Base-by-base conservation (phyloP, 2,888 invertebrate species). In the Drosophila mettleri region DNA sequence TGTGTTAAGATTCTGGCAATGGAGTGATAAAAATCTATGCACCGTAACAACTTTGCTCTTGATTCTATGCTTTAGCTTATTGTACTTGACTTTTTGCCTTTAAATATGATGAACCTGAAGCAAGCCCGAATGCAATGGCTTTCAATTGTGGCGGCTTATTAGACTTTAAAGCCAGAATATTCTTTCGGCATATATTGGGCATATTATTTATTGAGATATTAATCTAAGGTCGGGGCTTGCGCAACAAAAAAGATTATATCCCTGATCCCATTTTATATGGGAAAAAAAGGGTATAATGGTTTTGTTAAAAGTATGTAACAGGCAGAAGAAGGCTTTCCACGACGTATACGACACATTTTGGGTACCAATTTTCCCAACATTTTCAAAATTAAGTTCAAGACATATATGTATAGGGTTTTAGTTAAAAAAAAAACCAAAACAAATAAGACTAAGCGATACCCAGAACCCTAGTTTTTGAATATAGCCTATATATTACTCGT, bases 181-280 rank as follows among this genome's bases (percentile, higher is more conserved):
- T 81, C 81, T 70, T 81, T 76, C 76, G 73, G 69, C n/a, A n/a
- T n/a, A n/a, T n/a, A n/a, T 73, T 71, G 66, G 31, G 64, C 49
- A 55, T 49, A 55, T 68, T 63, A 65, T 70, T 59, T 65, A 85
- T 58, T 75, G 75, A 78, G 81, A 86, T 72, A 84, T 74, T 69
- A 84, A 76, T 73, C 68, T 73, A 24, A 34, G 10, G n/a, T 2
- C 14, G 69, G 83, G 83, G 58, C 81, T 81, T 76, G 51, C 49
- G 29, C 48, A 9, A 38, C 57, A 52, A 54, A 31, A 76, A 68
- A 69, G 69, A 78, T 78, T 74, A 81, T n/a, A n/a, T n/a, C n/a
- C n/a, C n/a, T n/a, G n/a, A n/a, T n/a, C n/a, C n/a, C n/a, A n/a
- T n/a, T n/a, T n/a, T n/a, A n/a, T n/a, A n/a, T n/a, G n/a, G n/a